phyloP scores from a whole-genome alignment of 2,797 vertebrate species.

The Crax fasciolata region DNA sequence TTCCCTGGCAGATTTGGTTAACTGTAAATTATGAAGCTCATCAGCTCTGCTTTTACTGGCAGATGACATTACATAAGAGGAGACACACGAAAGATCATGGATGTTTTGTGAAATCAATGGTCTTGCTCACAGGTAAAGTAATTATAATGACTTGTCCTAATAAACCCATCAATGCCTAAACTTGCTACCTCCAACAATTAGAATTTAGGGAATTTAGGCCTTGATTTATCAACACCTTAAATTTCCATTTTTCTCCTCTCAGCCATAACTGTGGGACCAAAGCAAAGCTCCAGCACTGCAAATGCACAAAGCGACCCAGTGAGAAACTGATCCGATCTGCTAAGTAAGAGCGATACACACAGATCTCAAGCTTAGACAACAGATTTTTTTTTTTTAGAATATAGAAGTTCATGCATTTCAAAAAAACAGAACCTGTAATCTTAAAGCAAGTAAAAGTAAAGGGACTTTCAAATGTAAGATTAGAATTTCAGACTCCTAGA shows the following conservation, averaged over 20 bases:
- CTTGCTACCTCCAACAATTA: not conserved
- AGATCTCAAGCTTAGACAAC: not conserved
- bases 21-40: slow-evolving; percentile 66
- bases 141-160: not conserved
- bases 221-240: not conserved
- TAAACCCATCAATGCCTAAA: slow-evolving; percentile 1
- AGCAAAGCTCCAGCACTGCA: not conserved
- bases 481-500: not conserved
- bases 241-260: not conserved
- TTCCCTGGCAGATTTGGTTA: slow-evolving; percentile 65
- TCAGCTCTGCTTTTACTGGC: slow-evolving; percentile 57
- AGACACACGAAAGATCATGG: not conserved
- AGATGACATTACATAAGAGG: slow-evolving; percentile 4
- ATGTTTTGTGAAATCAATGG: not conserved
- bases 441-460: not conserved
- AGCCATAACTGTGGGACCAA: not conserved
- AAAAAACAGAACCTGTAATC: not conserved
- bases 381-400: not conserved
- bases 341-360: not conserved
- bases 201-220: not conserved
- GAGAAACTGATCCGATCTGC: not conserved
- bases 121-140: not conserved
- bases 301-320: fast-evolving
- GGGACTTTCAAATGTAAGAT: not conserved
- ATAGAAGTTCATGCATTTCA: not conserved